These are phyloP conservation scores for Barypeithes pellucidus DNA, from an alignment of 2,888 invertebrate species.

Conservation along the genomic window DNA sequence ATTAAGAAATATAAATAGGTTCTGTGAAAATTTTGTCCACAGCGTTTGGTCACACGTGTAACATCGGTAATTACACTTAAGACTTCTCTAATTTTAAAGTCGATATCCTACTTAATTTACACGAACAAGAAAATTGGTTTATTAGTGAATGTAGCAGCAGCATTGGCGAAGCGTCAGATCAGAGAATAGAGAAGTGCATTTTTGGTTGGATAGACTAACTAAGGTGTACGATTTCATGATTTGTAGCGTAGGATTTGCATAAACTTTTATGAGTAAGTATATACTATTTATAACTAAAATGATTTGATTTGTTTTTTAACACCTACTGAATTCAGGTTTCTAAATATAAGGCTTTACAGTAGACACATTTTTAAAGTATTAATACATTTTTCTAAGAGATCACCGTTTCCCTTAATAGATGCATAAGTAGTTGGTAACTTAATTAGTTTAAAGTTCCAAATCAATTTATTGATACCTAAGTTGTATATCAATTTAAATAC, in stretches of 20 bases:
- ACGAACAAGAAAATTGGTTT: background rate
- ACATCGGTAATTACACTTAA: background rate
- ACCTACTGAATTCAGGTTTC: background rate
- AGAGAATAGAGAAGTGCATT: constrained; percentile 22
- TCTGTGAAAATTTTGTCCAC: background rate
- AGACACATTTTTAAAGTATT: too few relatives aligned
- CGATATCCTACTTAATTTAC: background rate
- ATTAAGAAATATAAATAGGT: constrained; percentile 16
- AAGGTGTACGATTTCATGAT: background rate
- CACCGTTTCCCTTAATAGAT: too few relatives aligned
- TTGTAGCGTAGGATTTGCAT: constrained; percentile 19
- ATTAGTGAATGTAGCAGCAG: constrained; percentile 6
- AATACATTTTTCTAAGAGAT: too few relatives aligned
- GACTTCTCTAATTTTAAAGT: background rate
- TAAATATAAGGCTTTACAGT: background rate
- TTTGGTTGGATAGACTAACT: constrained; percentile 10
- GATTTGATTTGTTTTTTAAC: background rate
- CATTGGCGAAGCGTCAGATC: background rate
- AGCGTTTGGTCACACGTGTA: background rate
- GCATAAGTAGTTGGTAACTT: too few relatives aligned
- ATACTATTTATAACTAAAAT: constrained; percentile 12
- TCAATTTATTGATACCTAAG: too few relatives aligned
- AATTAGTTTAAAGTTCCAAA: too few relatives aligned
- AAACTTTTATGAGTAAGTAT: constrained; percentile 28
- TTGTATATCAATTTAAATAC: too few relatives aligned